Conservation (phyloP, 2,888 invertebrate species). For the Camponotus fellah region DNA sequence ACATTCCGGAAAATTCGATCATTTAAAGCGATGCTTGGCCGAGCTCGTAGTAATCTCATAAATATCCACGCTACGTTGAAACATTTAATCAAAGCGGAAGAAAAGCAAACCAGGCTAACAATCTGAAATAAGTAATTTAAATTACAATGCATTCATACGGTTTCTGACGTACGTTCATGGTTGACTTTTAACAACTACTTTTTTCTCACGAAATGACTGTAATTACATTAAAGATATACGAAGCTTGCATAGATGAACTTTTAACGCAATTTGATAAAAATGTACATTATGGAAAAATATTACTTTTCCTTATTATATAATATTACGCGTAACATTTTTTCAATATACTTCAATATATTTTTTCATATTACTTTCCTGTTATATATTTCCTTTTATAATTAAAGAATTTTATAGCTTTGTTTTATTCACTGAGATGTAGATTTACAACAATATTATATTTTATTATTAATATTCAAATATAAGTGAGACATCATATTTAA, state of each 20-base stretch:
- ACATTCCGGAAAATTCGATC: slow-evolving; percentile 63
- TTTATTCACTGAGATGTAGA: neutral
- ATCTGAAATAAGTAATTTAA: slow-evolving; percentile 48
- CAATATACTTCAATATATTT: too few species aligned
- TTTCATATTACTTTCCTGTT: neutral
- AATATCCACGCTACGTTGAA: slow-evolving; percentile 56
- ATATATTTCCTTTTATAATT: slow-evolving; percentile 2
- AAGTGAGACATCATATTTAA: neutral
- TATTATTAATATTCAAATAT: slow-evolving; percentile 4
- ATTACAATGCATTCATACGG: slow-evolving; percentile 30
- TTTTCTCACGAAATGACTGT: slow-evolving; percentile 15
- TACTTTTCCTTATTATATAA: neutral
- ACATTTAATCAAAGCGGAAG: slow-evolving; percentile 45
- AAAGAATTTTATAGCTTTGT: neutral
- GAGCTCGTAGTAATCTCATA: slow-evolving; percentile 59
- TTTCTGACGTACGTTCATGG: slow-evolving; percentile 27
- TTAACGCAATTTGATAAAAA: slow-evolving; percentile 16
- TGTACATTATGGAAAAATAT: slow-evolving; percentile 9
- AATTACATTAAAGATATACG: slow-evolving; percentile 1
- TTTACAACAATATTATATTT: neutral
- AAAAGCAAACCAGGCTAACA: slow-evolving; percentile 46
- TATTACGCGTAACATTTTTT: neutral
- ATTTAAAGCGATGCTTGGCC: slow-evolving; percentile 60
- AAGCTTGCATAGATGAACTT: slow-evolving; percentile 7
- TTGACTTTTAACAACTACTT: slow-evolving; percentile 34